Evolutionary conservation across 2,113 vertebrate species (phyloP).

Genomic region (Hyperoodon ampullatus): DNA sequence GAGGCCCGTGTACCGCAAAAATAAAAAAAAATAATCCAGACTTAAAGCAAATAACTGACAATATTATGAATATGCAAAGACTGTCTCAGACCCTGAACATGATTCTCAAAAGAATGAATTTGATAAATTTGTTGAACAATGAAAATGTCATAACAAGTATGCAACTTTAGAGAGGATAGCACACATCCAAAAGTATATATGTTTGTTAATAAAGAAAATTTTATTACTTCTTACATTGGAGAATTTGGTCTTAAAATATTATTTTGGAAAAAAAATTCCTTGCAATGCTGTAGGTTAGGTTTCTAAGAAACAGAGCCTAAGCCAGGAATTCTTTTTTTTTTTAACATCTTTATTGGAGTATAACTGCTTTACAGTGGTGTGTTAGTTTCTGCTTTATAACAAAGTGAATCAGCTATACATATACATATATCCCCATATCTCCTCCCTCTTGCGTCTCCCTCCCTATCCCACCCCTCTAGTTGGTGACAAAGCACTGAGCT

Average conservation of each 20-base stretch:
- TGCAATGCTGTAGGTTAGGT: neutral
- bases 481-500: too few relatives aligned
- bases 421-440: too few relatives aligned
- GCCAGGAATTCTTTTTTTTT: neutral
- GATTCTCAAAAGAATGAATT: neutral
- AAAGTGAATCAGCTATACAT: too few relatives aligned
- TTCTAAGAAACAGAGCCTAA: neutral
- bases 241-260: neutral
- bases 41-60: neutral
- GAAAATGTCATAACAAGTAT: neutral
- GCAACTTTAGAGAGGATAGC: neutral
- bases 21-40: neutral
- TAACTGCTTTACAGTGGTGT: too few relatives aligned
- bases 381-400: too few relatives aligned
- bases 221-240: neutral
- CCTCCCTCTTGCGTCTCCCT: too few relatives aligned
- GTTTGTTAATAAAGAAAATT: neutral
- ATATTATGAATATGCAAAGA: neutral
- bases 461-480: too few relatives aligned
- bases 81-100: neutral
- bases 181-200: neutral
- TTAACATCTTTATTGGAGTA: too few relatives aligned
- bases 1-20: too few relatives aligned
- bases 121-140: neutral
- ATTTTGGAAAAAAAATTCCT: neutral